Evolutionary conservation across 2,888 invertebrate genomes (phyloP), one percentile per base, ranked within the genome.

Genomic region (Heliconius cydno): DNA sequence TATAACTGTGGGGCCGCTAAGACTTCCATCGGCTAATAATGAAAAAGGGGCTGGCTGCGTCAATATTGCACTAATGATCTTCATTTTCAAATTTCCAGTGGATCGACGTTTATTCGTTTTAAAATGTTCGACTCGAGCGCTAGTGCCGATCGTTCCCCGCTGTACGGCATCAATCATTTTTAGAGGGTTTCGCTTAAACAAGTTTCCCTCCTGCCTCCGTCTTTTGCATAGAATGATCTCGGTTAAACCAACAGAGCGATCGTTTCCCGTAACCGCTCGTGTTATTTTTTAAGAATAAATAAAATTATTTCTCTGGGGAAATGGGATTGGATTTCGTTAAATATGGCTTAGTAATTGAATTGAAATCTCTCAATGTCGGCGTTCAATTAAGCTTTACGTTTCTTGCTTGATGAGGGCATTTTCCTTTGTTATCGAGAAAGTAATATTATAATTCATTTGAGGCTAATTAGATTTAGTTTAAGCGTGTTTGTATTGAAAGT

Each of bases 281-380:
- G 93, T 94, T 94, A 92, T 94, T 94, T 94, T 94, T 94, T 94
- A 92, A 92, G 94, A 94, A 95, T 95, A 94, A 95, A 95, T 94
- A 94, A 94, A 94, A 95, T 95, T 94, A 94, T 95, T 94, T 88
- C 92, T 90, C 91, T 88, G 91, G 92, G 93, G 91, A 94, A 94
- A 94, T 92, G 93, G 94, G 95, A 95, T 95, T 94, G 94, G 94
- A 94, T 95, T 95, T 95, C 95, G 94, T 94, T 95, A 94, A 95
- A 95, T 95, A 94, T 95, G 95, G 93, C 94, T 94, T 95, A 94
- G 94, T 95, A 95, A 95, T 95, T 95, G 95, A 95, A 95, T 95
- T 95, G 95, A 95, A 95, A 95, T 95, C 95, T 95, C 92, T 94
- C 95, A 95, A 95, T 94, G 95, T 94, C 95, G 94, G 92, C 92